Base-by-base conservation (phyloP, 2,797 vertebrate genomes). In the Chlorospingus flavigularis region DNA sequence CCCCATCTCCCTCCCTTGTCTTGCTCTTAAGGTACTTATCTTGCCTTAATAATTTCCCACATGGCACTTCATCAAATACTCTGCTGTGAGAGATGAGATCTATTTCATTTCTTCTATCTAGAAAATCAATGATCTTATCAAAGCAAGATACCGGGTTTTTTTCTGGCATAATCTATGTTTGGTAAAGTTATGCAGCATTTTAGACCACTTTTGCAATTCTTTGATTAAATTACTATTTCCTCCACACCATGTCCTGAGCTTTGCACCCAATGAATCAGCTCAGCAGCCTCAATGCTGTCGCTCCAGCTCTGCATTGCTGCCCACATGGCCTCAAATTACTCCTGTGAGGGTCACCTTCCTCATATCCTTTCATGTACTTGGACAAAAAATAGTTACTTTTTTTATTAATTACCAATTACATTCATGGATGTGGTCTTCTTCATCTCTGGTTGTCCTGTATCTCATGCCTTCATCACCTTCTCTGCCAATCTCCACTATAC, bases 111-210 rank as follows among this genome's bases (percentile, higher is more conserved):
- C 57, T 94, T 92, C 90, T 94, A 92, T 96, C 82, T 61, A 83
- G 93, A 86, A 95, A 96, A 95, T 96, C 93, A 94, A 75, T 94
- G 79, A 84, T 90, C 54, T 91, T 88, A 94, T 95, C 92, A 92
- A 96, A 94, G 75, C 72, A 90, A 92, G 79, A 35, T 55, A 92
- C 11, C 54, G 30, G 17, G 0, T 6, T 76, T 12, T 70, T 10
- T 1, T 65, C 72, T 70, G 35, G 45, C 2, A 0, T 55, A 77
- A 86, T 77, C 78, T 75, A 45, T 31, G 4, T 51, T 87, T 61
- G 74, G 61, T 67, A 54, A 92, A 76, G 31, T 54, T 67, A 31
- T 33, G 58, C 33, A 67, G 47, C 28, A 51, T 88, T 94, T 95
- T 58, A 71, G 61, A 33, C 50, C 16, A 37, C 54, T 80, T 92